Conservation (phyloP, 2,113 vertebrate genomes). For the Petrocephalus zakoni region DNA sequence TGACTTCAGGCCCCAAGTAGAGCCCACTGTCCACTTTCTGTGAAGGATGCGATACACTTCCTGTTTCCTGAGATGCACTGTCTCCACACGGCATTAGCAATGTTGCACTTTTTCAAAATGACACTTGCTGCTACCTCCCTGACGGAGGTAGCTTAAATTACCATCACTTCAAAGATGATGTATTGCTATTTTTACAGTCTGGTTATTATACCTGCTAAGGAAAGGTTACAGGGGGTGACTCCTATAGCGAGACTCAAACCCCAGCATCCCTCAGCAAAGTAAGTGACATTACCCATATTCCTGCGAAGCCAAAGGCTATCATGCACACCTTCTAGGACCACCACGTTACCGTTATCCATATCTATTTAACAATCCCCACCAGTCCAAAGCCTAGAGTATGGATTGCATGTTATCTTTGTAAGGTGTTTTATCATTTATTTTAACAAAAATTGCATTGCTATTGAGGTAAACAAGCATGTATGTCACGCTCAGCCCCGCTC, state of each 20-base stretch:
- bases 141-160: neutral
- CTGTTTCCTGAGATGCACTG: neutral
- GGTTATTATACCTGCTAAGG: neutral
- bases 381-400: neutral
- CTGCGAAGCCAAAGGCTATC: neutral
- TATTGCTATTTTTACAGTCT: neutral
- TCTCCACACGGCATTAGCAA: neutral
- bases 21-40: neutral
- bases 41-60: neutral
- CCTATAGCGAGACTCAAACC: neutral
- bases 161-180: neutral
- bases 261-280: neutral
- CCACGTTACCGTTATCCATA: neutral
- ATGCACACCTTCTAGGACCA: neutral
- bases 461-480: neutral
- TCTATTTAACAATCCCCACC: neutral
- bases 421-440: neutral
- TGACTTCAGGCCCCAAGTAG: neutral
- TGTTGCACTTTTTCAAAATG: neutral
- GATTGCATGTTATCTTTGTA: neutral
- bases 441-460: neutral
- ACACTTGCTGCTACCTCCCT: neutral
- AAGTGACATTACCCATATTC: neutral
- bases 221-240: neutral
- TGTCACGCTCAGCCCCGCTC: too few species aligned